A percentile compares a stretch with the other conserved stretches of the same genome.
Conservation (phyloP, 2,888 invertebrate species). For the Lepidocyrtinus sp. region DNA sequence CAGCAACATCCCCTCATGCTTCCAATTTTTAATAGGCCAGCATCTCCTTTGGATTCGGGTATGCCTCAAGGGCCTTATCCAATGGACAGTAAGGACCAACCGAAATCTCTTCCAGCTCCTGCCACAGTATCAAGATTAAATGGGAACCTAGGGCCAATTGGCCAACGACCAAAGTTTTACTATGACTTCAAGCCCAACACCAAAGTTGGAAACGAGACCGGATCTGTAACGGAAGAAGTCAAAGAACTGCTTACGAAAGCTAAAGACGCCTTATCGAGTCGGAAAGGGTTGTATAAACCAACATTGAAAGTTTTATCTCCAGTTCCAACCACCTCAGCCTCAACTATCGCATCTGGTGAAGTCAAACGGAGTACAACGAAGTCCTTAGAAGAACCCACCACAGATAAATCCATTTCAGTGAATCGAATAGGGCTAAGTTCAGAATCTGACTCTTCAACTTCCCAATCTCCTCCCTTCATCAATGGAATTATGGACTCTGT, state of each 20-base stretch:
- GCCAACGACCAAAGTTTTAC: conserved; percentile 28
- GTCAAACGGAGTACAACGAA: background rate
- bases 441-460: background rate
- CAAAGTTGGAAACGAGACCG: background rate
- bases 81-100: background rate
- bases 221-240: background rate
- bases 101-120: background rate
- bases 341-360: background rate
- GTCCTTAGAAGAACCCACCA: background rate
- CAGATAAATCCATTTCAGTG: no score
- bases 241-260: background rate
- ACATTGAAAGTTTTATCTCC: background rate
- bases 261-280: background rate
- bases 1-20: background rate
- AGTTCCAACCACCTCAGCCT: background rate
- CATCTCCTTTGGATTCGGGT: background rate
- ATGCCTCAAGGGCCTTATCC: background rate
- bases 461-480: conserved; percentile 61
- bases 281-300: conserved; percentile 16
- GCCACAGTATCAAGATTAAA: background rate
- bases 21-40: background rate
- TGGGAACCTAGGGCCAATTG: no score
- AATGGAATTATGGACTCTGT: conserved; percentile 69
- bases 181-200: conserved; percentile 26
- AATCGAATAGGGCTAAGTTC: background rate